phyloP scores from a whole-genome alignment of 2,113 vertebrate species.

The Colius striatus region DNA sequence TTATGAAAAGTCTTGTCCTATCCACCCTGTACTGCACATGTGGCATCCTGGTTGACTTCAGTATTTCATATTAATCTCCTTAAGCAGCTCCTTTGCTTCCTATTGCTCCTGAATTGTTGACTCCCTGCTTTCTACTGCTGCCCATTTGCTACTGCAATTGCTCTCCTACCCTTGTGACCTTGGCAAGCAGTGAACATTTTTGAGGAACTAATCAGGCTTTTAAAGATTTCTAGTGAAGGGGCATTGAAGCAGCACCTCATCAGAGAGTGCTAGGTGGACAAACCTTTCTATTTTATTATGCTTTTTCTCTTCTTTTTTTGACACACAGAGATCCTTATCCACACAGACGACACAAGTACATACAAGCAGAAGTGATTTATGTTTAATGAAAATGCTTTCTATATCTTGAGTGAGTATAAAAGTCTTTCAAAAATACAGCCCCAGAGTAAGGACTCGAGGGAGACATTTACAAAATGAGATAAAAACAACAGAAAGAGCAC shows the following conservation, averaged over 20 bases:
- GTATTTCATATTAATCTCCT: neutral
- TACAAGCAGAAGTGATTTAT: slow-evolving; percentile 27
- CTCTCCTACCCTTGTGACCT: neutral
- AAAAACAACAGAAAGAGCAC: neutral
- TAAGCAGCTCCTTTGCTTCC: neutral
- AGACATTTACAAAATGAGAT: slow-evolving; percentile 4
- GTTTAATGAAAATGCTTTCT: slow-evolving; percentile 58
- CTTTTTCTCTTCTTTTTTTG: slow-evolving; percentile 28
- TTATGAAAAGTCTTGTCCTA: neutral
- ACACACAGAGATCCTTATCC: neutral
- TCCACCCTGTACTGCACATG: neutral
- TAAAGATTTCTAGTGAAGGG: neutral
- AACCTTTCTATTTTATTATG: neutral
- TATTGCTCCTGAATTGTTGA: neutral
- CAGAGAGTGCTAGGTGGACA: neutral
- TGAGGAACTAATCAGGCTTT: neutral
- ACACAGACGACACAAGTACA: neutral
- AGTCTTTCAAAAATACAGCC: slow-evolving; percentile 22
- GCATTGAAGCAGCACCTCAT: neutral
- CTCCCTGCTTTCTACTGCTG: neutral
- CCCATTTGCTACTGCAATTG: neutral
- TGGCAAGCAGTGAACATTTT: neutral
- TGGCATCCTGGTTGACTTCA: neutral
- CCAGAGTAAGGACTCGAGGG: neutral
- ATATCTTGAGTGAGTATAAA: slow-evolving; percentile 17